Base-by-base conservation (phyloP, 2,113 vertebrate genomes). In the Ranitomeya variabilis region DNA sequence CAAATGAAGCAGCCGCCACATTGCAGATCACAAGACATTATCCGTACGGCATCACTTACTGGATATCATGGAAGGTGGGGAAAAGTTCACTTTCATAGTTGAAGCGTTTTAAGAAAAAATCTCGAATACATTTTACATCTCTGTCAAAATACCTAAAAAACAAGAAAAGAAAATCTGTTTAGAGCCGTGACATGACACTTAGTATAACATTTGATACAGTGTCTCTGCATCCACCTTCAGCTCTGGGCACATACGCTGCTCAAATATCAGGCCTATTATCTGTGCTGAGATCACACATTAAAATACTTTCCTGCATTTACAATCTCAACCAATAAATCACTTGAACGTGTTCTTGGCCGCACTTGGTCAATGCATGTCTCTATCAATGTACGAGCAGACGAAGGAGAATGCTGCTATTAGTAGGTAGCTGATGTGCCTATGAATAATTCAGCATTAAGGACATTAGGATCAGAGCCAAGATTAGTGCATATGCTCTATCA, bases 31-130 rank as follows among this genome's bases (percentile, higher is more conserved):
- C 15, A 4, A 26, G 21, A 45, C 23, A 80, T 80, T 80, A 23
- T 19, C 60, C 19, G 4, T 15, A 10, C 62, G 8, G 15, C 57
- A 62, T 26, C 45, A 92, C 92, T 92, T 91, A 99, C 98, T 95
- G 97, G 91, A 97, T 94, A 73, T 99, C 96, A 92, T 93, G 94
- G 91, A 99, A 99, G 2, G 94, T 92, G 89, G 98, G 98, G 90
- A 96, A 98, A 84, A 99, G 95, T 86, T 99, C 97, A 87, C 98
- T 99, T 94, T 99, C 97, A 0, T 97, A 99, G 90, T 87, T 94
- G 91, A 93, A 99, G 64, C 96, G 95, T 89, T 93, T 99, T 71
- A 95, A 94, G 91, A 99, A 99, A 93, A 97, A 99, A 91, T 98
- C 97, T 91, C 95, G 90, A 89, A 99, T 91, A 79, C 98, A 99